Percentiles rank a stretch among this genome's conserved stretches.
Conservation (phyloP, 2,113 vertebrate genomes). For the Hydrolagus affinis region DNA sequence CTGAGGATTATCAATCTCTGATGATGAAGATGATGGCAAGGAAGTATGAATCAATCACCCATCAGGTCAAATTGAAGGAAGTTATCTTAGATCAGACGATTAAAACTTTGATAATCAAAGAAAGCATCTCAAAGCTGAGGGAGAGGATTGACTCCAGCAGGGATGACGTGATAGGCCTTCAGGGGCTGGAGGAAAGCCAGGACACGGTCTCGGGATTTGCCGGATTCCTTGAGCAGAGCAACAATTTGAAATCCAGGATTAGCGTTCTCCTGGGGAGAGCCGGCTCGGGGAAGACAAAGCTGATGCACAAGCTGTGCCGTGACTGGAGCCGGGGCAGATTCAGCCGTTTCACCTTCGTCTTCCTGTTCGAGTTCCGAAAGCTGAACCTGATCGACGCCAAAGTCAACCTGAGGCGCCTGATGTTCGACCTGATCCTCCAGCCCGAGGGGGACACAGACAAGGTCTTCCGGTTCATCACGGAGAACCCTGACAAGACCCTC, state of each 20-base stretch:
- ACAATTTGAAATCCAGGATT: slow-evolving; percentile 41
- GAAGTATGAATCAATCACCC: slow-evolving; percentile 41
- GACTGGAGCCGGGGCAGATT: slow-evolving; percentile 66
- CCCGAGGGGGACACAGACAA: slow-evolving; percentile 45
- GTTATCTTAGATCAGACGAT: slow-evolving; percentile 52
- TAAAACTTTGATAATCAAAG: slow-evolving; percentile 50
- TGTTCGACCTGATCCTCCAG: slow-evolving; percentile 64
- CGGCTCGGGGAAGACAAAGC: slow-evolving; percentile 75
- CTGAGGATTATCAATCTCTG: slow-evolving; percentile 46
- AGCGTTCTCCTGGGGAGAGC: slow-evolving; percentile 66
- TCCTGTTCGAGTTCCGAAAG: slow-evolving; percentile 80
- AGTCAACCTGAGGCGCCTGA: slow-evolving; percentile 66
- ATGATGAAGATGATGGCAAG: slow-evolving; percentile 41
- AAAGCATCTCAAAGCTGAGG: slow-evolving; percentile 40
- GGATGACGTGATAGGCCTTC: slow-evolving; percentile 33
- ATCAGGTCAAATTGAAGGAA: slow-evolving; percentile 36
- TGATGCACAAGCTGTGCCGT: slow-evolving; percentile 60
- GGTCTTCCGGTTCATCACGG: slow-evolving; percentile 61
- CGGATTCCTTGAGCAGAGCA: slow-evolving; percentile 52
- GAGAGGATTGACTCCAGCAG: slow-evolving; percentile 46
- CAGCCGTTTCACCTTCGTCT: slow-evolving; percentile 59
- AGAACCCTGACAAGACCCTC: slow-evolving; percentile 57
- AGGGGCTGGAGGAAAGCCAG: slow-evolving; percentile 42
- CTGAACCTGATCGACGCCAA: slow-evolving; percentile 61
- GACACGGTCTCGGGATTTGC: slow-evolving; percentile 50